A percentile compares a stretch with the other conserved stretches of the same genome.
These are phyloP conservation scores for Neostethus bicornis DNA, from an alignment of 2,797 vertebrate species.

Conservation along the genomic window DNA sequence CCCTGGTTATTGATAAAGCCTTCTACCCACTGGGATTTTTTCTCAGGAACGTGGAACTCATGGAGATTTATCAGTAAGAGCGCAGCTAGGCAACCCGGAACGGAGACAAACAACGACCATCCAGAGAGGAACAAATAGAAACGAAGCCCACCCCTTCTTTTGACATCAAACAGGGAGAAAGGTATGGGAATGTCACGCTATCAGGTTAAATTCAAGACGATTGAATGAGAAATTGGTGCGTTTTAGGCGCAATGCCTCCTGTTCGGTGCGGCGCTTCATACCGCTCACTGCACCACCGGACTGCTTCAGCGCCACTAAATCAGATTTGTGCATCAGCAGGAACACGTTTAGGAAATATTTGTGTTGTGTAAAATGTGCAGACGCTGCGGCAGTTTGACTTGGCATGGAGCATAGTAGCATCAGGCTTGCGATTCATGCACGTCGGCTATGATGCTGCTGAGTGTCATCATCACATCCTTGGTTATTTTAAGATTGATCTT, in stretches of 20 bases:
- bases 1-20: constrained; percentile 78
- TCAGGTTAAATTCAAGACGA: constrained; percentile 49
- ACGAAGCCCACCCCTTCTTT: constrained; percentile 77
- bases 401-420: constrained; percentile 67
- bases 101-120: constrained; percentile 44
- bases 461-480: constrained; percentile 78
- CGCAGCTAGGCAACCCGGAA: constrained; percentile 36
- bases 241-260: constrained; percentile 35
- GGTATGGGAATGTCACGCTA: constrained; percentile 78
- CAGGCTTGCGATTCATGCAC: constrained; percentile 72
- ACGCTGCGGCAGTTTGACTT: constrained; percentile 81
- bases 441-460: constrained; percentile 76
- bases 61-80: constrained; percentile 47
- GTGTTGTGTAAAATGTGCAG: constrained; percentile 62
- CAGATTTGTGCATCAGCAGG: constrained; percentile 58
- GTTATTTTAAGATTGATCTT: constrained; percentile 81
- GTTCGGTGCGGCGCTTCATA: constrained; percentile 50
- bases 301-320: constrained; percentile 56
- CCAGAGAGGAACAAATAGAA: constrained; percentile 57
- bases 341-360: constrained; percentile 48
- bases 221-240: constrained; percentile 40
- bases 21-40: constrained; percentile 77
- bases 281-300: constrained; percentile 66
- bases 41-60: constrained; percentile 68
- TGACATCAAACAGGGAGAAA: constrained; percentile 76